Percentiles rank a stretch among this genome's conserved stretches.
Evolutionary conservation across 2,888 invertebrate species (phyloP).

Genomic region (Helicoverpa assulta): DNA sequence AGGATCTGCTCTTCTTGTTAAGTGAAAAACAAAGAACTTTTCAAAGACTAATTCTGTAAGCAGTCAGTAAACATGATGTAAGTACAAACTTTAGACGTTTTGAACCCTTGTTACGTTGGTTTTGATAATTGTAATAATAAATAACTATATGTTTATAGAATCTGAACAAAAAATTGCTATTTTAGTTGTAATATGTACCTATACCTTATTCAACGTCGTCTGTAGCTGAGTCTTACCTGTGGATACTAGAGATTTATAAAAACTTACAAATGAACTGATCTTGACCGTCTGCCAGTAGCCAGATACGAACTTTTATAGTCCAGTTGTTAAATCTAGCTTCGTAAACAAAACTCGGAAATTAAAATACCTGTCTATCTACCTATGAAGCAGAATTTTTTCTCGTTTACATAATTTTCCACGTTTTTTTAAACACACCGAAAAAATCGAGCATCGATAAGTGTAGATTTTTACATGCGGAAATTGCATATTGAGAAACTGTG

Average conservation of each 20-base stretch:
- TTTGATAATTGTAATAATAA: too few relatives aligned
- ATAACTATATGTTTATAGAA: too few relatives aligned
- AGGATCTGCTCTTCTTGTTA: too few relatives aligned
- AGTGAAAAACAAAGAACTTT: too few relatives aligned
- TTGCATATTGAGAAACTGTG: too few relatives aligned
- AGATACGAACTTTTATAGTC: slow-evolving; percentile 10
- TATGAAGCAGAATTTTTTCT: slow-evolving; percentile 8
- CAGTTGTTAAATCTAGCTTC: slow-evolving; percentile 25
- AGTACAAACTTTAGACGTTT: too few relatives aligned
- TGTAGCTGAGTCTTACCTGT: neutral
- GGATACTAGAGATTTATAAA: slow-evolving; percentile 12
- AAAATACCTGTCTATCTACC: slow-evolving; percentile 4
- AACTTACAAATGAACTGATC: slow-evolving; percentile 34
- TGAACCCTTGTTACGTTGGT: too few relatives aligned
- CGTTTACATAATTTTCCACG: neutral
- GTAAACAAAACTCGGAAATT: slow-evolving; percentile 15
- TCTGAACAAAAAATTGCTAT: neutral
- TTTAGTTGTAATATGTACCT: neutral
- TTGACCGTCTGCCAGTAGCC: slow-evolving; percentile 35
- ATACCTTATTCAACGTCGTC: neutral
- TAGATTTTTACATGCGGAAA: too few relatives aligned
- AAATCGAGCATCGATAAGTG: too few relatives aligned
- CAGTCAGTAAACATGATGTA: too few relatives aligned
- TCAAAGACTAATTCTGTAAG: too few relatives aligned
- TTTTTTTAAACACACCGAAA: too few relatives aligned